Evolutionary conservation across 2,797 vertebrate species (phyloP).

Genomic region (Hippocampus kuda): DNA sequence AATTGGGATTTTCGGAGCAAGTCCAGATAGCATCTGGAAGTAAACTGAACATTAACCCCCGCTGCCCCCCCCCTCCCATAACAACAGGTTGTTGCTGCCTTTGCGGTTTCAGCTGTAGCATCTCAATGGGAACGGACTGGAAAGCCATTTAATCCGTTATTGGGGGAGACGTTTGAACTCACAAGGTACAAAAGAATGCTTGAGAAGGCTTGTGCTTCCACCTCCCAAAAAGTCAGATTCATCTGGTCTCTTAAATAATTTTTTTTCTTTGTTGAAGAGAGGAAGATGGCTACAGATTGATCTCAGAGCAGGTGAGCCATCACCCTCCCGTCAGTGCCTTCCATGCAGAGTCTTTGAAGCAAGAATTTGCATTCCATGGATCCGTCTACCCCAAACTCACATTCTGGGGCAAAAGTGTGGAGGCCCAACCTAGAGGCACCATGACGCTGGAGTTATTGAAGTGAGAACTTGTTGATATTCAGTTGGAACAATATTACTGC

Average conservation of each 20-base stretch:
- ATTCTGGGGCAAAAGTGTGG: constrained; percentile 98
- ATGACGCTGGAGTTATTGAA: constrained; percentile 90
- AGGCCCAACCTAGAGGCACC: constrained; percentile 91
- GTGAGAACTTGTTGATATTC: constrained; percentile 63
- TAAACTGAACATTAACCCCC: neutral
- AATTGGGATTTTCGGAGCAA: too few relatives aligned
- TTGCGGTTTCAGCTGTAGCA: constrained; percentile 92
- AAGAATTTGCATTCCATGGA: constrained; percentile 91
- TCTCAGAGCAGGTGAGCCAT: constrained; percentile 97
- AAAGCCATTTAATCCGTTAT: constrained; percentile 95
- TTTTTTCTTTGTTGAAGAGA: constrained; percentile 63
- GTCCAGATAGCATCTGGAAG: neutral
- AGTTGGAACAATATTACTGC: too few relatives aligned
- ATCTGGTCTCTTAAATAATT: neutral
- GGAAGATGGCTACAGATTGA: constrained; percentile 85
- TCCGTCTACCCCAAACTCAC: constrained; percentile 97
- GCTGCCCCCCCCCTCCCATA: too few relatives aligned
- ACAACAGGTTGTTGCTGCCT: constrained; percentile 83
- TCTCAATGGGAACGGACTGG: constrained; percentile 98
- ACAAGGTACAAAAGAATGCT: constrained; percentile 68
- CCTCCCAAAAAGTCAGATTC: neutral
- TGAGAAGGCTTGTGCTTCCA: neutral
- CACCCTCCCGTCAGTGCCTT: constrained; percentile 96
- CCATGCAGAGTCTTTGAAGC: constrained; percentile 82
- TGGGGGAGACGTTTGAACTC: constrained; percentile 94